Conservation (phyloP, 1,140 invertebrate species). For the Drosophila orena region DNA sequence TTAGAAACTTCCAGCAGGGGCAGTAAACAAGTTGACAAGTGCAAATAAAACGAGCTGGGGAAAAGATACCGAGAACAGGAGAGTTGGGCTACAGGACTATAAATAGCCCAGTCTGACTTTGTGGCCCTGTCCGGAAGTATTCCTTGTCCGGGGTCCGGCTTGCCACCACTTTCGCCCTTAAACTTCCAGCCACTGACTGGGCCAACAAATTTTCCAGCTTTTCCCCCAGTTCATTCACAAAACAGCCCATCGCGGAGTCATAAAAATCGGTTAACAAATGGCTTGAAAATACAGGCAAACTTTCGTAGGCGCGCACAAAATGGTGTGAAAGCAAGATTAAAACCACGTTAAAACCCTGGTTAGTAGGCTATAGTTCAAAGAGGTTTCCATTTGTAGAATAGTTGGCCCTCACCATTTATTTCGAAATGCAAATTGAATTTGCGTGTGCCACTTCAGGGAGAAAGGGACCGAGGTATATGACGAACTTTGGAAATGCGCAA, state of each 20-base stretch:
- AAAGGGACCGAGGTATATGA: slow-evolving; percentile 33
- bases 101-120: slow-evolving; percentile 44
- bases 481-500: slow-evolving; percentile 77
- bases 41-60: slow-evolving; percentile 42
- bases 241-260: slow-evolving; percentile 33
- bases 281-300: neutral
- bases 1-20: slow-evolving; percentile 43
- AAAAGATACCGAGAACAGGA: slow-evolving; percentile 25
- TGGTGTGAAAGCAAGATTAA: neutral
- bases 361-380: slow-evolving; percentile 39
- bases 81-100: slow-evolving; percentile 19
- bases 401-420: slow-evolving; percentile 28
- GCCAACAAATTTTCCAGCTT: slow-evolving; percentile 22
- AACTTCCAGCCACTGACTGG: slow-evolving; percentile 23
- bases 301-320: neutral
- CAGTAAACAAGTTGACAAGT: slow-evolving; percentile 62
- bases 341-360: neutral
- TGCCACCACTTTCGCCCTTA: neutral
- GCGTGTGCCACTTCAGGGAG: slow-evolving; percentile 3
- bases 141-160: slow-evolving; percentile 4
- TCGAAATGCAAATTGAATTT: slow-evolving; percentile 76
- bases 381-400: slow-evolving; percentile 51
- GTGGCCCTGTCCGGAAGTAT: slow-evolving; percentile 24
- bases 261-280: slow-evolving; percentile 43
- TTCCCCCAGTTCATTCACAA: slow-evolving; percentile 69